A percentile compares a stretch with the other conserved stretches of the same genome.
phyloP scores from a whole-genome alignment of 2,113 vertebrate genomes.

The Lota lota region DNA sequence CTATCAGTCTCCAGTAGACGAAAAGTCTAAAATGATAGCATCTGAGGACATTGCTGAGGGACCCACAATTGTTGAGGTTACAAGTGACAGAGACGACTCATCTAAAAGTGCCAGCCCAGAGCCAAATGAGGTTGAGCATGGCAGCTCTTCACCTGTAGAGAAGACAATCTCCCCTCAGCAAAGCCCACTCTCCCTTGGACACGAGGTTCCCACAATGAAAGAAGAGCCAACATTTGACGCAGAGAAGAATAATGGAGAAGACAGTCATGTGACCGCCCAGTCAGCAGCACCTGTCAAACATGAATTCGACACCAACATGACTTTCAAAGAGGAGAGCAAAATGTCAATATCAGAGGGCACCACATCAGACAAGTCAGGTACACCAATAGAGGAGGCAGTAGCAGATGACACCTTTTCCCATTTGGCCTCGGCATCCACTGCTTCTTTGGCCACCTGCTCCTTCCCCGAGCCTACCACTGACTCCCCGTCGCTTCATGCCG shows the following conservation, averaged over 20 bases:
- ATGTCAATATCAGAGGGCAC: conserved; percentile 98
- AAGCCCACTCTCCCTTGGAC: conserved; percentile 74
- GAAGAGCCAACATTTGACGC: conserved; percentile 58
- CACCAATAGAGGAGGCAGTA: conserved; percentile 89
- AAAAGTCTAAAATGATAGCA: conserved; percentile 78
- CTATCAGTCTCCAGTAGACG: conserved; percentile 94
- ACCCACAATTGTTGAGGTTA: conserved; percentile 83
- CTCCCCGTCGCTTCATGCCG: conserved; percentile 92
- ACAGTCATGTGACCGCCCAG: conserved; percentile 49
- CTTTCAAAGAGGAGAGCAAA: conserved; percentile 92
- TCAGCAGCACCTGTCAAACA: conserved; percentile 60
- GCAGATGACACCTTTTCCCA: conserved; percentile 96
- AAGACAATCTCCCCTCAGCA: conserved; percentile 77
- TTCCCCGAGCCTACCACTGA: conserved; percentile 93
- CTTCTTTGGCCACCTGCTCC: conserved; percentile 92
- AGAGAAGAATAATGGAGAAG: conserved; percentile 63
- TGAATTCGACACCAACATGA: conserved; percentile 74
- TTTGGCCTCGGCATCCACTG: conserved; percentile 91
- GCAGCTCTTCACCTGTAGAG: conserved; percentile 77
- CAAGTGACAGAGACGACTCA: conserved; percentile 83
- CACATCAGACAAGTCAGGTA: conserved; percentile 91
- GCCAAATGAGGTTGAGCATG: conserved; percentile 80
- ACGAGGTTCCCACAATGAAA: conserved; percentile 70
- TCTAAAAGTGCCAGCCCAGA: conserved; percentile 82
- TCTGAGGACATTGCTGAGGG: conserved; percentile 62